A percentile compares a stretch with the other conserved stretches of the same genome.
These are phyloP conservation scores for Nettapus auritus DNA, from an alignment of 2,113 vertebrate species.

Conservation along the genomic window DNA sequence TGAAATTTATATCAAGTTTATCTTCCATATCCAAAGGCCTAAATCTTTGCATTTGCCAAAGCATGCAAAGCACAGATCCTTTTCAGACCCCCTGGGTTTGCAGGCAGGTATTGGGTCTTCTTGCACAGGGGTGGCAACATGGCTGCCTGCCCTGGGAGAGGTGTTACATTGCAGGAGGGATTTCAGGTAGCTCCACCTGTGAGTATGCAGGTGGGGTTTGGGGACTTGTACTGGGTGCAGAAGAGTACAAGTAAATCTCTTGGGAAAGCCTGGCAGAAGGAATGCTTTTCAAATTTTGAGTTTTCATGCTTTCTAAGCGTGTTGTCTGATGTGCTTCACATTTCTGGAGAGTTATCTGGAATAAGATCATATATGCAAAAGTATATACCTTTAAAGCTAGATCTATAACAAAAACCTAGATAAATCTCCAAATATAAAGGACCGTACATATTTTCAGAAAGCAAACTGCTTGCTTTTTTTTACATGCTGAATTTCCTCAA, in stretches of 20 bases:
- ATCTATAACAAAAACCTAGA: not conserved
- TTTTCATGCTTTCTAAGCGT: not conserved
- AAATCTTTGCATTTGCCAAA: not conserved
- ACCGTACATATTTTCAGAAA: not conserved
- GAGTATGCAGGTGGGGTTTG: not conserved
- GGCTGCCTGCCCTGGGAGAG: not conserved
- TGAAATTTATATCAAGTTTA: not conserved
- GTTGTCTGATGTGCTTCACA: not conserved
- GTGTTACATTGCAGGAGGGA: not conserved
- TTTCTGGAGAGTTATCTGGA: not conserved
- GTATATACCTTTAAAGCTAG: not conserved
- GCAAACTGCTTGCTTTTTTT: not conserved
- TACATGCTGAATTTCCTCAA: not conserved
- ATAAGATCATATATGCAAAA: not conserved
- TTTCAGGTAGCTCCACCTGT: not conserved
- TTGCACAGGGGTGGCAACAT: fast-evolving
- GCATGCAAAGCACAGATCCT: not conserved
- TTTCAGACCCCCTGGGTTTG: not conserved
- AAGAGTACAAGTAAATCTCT: not conserved
- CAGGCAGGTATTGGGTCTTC: not conserved
- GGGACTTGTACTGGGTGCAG: not conserved
- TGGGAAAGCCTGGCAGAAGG: not conserved
- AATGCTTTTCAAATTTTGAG: not conserved
- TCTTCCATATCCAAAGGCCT: not conserved
- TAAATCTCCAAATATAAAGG: not conserved